A percentile compares a stretch with the other conserved stretches of the same genome.
These are phyloP conservation scores for Crotalus viridis DNA, from an alignment of 2,113 vertebrate species.

Conservation along the genomic window DNA sequence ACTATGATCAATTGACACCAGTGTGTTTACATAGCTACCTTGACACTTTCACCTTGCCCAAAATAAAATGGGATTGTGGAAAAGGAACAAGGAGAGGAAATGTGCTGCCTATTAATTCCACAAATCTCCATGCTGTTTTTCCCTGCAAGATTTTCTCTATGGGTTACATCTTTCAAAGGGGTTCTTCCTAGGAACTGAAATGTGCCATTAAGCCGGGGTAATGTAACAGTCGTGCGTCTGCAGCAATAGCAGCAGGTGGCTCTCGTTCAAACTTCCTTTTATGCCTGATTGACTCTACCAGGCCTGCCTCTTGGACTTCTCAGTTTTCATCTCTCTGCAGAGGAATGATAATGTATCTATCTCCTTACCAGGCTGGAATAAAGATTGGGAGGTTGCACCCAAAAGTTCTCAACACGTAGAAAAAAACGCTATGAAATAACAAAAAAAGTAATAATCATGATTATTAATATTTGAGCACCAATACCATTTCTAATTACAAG, in stretches of 20 bases:
- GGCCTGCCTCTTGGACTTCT: neutral
- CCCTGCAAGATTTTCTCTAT: neutral
- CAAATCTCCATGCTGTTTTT: neutral
- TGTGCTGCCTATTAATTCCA: neutral
- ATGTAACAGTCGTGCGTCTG: neutral
- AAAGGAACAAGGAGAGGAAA: neutral
- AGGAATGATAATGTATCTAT: neutral
- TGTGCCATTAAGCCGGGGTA: neutral
- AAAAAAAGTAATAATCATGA: neutral
- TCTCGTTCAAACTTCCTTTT: neutral
- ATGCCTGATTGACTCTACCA: neutral
- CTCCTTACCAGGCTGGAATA: neutral
- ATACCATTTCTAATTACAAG: neutral
- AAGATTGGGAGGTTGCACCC: neutral
- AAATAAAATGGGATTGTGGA: neutral
- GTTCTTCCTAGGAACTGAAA: neutral
- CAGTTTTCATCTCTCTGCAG: neutral
- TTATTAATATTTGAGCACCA: neutral
- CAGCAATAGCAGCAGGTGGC: neutral
- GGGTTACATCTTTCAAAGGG: neutral
- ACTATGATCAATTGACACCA: conserved; percentile 28
- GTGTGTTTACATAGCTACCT: neutral
- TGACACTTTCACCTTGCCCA: neutral
- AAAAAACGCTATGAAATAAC: neutral
- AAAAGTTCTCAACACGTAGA: neutral